Conservation (phyloP, 2,888 invertebrate species). For the Crepidodera aurea region DNA sequence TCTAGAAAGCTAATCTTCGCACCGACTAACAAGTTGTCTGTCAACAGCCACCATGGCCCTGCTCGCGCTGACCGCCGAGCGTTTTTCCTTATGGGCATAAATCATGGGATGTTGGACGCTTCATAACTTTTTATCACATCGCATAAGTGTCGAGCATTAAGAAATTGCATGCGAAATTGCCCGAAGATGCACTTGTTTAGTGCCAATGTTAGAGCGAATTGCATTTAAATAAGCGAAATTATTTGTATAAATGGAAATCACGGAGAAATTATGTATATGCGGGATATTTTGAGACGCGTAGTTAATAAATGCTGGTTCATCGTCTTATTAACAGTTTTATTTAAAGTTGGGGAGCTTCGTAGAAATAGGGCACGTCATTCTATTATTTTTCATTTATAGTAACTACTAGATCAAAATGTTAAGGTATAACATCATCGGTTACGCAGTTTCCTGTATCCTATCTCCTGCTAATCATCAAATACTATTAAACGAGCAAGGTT, state of each 20-base stretch:
- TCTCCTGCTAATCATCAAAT: too few species aligned
- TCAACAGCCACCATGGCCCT: slow-evolving; percentile 46
- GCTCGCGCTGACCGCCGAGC: slow-evolving; percentile 38
- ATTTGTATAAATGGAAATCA: neutral
- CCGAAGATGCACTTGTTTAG: slow-evolving; percentile 29
- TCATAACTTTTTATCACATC: slow-evolving; percentile 30
- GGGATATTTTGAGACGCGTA: too few species aligned
- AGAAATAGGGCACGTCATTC: too few species aligned
- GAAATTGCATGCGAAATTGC: slow-evolving; percentile 31
- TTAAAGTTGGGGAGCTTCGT: too few species aligned
- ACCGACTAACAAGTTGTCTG: slow-evolving; percentile 50
- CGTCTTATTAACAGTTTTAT: too few species aligned
- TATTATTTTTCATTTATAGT: too few species aligned
- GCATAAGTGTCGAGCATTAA: slow-evolving; percentile 37
- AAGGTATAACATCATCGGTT: too few species aligned
- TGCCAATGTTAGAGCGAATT: neutral
- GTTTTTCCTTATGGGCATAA: slow-evolving; percentile 38
- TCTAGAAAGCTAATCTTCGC: slow-evolving; percentile 48
- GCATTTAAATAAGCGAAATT: neutral
- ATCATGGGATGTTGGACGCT: slow-evolving; percentile 35
- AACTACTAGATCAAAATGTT: too few species aligned
- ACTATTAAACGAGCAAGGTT: too few species aligned
- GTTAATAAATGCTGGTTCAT: too few species aligned
- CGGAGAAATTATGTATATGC: neutral
- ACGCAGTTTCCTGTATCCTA: too few species aligned